phyloP scores from a whole-genome alignment of 1,140 invertebrate genomes.

The Lepeophtheirus salmonis region DNA sequence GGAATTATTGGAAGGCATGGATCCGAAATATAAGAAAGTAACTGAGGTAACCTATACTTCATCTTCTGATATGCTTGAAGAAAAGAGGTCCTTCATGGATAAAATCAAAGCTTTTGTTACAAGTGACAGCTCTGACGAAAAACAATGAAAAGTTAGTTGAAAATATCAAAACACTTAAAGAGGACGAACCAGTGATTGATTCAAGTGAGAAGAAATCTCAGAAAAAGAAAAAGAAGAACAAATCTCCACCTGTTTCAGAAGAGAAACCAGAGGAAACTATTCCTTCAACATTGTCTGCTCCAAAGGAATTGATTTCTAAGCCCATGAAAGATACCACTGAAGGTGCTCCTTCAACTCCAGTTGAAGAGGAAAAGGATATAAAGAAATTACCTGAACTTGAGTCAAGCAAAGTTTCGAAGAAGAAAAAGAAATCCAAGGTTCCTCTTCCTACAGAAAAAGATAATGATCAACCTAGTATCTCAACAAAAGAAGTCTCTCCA shows the following conservation, averaged over 20 bases:
- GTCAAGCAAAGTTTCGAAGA: not conserved
- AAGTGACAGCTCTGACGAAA: not conserved
- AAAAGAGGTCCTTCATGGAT: not conserved
- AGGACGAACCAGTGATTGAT: too few relatives aligned
- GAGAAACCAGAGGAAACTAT: not conserved
- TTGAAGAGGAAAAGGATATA: not conserved
- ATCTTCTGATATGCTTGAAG: not conserved
- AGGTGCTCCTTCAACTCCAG: not conserved
- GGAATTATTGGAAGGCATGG: not conserved
- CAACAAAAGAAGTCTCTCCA: not conserved
- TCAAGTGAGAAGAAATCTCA: not conserved
- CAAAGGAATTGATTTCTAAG: too few relatives aligned
- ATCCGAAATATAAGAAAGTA: not conserved
- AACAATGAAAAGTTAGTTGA: not conserved
- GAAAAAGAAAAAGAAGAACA: not conserved
- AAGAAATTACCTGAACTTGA: too few relatives aligned
- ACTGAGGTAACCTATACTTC: not conserved
- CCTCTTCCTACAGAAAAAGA: not conserved
- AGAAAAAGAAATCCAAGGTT: not conserved
- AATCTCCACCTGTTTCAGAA: not conserved
- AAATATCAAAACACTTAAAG: not conserved
- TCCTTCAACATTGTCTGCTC: too few relatives aligned
- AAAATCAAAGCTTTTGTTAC: not conserved
- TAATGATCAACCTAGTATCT: not conserved
- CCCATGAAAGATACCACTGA: not conserved